phyloP scores from a whole-genome alignment of 2,113 vertebrate species.

The Archocentrus centrarchus region DNA sequence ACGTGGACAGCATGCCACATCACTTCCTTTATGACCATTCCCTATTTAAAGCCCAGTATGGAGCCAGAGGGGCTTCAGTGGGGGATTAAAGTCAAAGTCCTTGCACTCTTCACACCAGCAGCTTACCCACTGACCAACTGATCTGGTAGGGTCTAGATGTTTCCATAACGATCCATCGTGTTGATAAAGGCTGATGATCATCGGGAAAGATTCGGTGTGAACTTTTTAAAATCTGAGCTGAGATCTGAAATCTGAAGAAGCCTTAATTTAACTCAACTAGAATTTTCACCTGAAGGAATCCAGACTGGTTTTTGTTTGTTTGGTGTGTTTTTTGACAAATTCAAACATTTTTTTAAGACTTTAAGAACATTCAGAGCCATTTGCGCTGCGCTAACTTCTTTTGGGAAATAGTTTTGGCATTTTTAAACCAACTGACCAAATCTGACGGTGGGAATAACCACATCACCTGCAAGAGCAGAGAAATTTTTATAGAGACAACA shows the following conservation, averaged over 20 bases:
- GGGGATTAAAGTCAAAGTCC: constrained; percentile 43
- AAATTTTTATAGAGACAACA: not conserved
- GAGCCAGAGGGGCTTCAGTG: constrained; percentile 50
- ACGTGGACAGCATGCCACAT: constrained; percentile 41
- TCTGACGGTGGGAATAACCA: not conserved
- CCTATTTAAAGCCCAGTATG: constrained; percentile 76
- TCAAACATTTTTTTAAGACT: not conserved
- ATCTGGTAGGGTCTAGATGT: constrained; percentile 1
- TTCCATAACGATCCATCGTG: not conserved
- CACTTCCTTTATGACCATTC: constrained; percentile 59
- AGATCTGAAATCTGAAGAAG: not conserved
- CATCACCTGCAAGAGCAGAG: not conserved
- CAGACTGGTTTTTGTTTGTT: not conserved
- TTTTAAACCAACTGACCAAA: not conserved
- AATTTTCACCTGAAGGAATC: not conserved
- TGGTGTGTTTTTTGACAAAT: not conserved
- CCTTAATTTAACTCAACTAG: not conserved
- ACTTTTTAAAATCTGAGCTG: not conserved
- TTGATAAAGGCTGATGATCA: not conserved
- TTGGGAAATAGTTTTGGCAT: not conserved
- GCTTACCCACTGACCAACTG: constrained; percentile 51
- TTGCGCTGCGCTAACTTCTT: too few species aligned
- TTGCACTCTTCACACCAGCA: constrained; percentile 33
- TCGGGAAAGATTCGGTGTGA: not conserved
- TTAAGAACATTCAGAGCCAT: too few species aligned